A percentile compares a stretch with the other conserved stretches of the same genome.
Conservation (phyloP, 2,888 invertebrate genomes). For the Drosophila robusta region DNA sequence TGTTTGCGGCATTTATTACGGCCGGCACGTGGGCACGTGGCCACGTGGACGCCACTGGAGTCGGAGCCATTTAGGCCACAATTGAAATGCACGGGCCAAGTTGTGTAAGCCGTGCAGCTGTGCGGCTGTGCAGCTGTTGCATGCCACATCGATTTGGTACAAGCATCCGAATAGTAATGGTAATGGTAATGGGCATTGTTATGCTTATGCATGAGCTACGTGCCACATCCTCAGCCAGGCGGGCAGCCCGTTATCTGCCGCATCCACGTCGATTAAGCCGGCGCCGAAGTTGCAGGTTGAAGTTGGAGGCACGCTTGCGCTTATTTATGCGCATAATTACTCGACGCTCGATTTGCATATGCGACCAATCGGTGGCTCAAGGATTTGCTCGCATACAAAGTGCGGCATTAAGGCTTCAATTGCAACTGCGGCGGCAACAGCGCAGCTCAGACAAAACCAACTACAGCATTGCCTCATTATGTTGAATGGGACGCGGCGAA, state of each 20-base stretch:
- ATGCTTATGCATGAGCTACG: constrained; percentile 75
- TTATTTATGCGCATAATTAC: constrained; percentile 79
- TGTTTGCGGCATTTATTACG: constrained; percentile 26
- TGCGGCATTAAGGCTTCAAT: constrained; percentile 54
- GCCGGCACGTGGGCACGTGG: constrained; percentile 1
- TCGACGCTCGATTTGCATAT: constrained; percentile 67
- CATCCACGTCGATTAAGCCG: constrained; percentile 61
- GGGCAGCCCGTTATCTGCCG: constrained; percentile 26
- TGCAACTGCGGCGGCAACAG: constrained; percentile 40
- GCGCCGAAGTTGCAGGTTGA: constrained; percentile 20
- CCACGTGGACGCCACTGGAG: constrained; percentile 4
- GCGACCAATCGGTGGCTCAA: constrained; percentile 46
- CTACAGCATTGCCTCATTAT: constrained; percentile 73
- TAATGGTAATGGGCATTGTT: constrained; percentile 51
- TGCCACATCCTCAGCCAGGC: constrained; percentile 13
- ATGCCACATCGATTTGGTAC: constrained; percentile 71
- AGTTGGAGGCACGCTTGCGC: constrained; percentile 30
- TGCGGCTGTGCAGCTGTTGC: constrained; percentile 75
- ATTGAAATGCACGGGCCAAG: constrained; percentile 66
- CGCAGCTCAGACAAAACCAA: constrained; percentile 28
- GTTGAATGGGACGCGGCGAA: constrained; percentile 60
- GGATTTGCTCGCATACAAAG: constrained; percentile 67
- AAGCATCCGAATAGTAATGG: constrained; percentile 47
- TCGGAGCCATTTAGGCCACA: constrained; percentile 51
- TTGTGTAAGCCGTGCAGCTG: constrained; percentile 59